A percentile compares a stretch with the other conserved stretches of the same genome.
Conservation (phyloP, 2,113 vertebrate genomes). For the Clarias magur region DNA sequence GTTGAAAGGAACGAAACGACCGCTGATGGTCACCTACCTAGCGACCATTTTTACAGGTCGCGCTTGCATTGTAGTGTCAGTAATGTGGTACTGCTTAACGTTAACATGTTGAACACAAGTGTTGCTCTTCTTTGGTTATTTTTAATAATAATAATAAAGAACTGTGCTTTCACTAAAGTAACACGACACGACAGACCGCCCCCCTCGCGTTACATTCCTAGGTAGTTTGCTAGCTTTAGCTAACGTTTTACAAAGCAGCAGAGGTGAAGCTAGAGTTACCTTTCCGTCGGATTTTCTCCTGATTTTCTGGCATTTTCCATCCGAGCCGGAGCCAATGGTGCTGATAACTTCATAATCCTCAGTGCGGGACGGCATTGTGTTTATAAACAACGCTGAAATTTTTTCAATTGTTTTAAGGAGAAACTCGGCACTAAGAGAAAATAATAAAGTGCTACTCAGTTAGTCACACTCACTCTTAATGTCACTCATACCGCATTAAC, state of each 20-base stretch:
- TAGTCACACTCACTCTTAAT: neutral
- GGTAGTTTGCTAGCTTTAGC: too few relatives aligned
- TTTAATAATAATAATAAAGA: too few relatives aligned
- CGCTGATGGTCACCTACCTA: constrained; percentile 58
- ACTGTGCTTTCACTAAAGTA: too few relatives aligned
- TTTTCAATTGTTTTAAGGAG: neutral
- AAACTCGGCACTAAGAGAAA: too few relatives aligned
- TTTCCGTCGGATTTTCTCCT: constrained; percentile 85
- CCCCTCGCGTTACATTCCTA: too few relatives aligned
- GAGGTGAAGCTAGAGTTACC: constrained; percentile 67
- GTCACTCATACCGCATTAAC: too few relatives aligned
- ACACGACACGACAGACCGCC: too few relatives aligned
- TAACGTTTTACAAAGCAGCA: neutral
- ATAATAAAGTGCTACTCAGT: neutral
- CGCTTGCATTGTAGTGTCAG: too few relatives aligned
- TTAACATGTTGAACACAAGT: too few relatives aligned
- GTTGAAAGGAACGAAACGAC: constrained; percentile 40
- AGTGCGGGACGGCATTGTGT: constrained; percentile 81
- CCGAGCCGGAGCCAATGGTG: constrained; percentile 89
- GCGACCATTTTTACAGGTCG: neutral
- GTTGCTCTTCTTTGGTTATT: too few relatives aligned
- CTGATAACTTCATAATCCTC: constrained; percentile 91
- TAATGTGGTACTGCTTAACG: too few relatives aligned
- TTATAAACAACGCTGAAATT: neutral
- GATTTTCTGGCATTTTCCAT: constrained; percentile 92